Conservation (phyloP, 1,140 invertebrate genomes). For the Lordiphosa stackelbergi region DNA sequence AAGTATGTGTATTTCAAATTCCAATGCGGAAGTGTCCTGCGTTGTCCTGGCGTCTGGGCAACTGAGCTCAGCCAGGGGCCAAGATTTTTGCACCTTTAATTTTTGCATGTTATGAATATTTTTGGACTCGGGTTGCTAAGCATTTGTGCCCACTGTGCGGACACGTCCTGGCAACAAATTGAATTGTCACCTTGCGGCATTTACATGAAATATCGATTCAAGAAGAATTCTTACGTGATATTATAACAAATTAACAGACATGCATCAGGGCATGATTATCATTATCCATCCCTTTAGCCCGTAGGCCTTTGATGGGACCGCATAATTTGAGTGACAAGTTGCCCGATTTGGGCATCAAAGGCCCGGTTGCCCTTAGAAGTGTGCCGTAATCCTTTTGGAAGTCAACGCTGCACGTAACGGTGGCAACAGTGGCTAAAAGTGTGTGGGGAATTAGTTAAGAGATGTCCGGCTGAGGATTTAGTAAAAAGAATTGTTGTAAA, state of each 20-base stretch:
- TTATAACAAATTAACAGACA: slow-evolving; percentile 64
- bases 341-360: slow-evolving; percentile 29
- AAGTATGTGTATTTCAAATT: slow-evolving; percentile 11
- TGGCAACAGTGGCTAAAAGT: neutral
- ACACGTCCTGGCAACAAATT: slow-evolving; percentile 54
- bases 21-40: slow-evolving; percentile 24
- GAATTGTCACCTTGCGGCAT: slow-evolving; percentile 63
- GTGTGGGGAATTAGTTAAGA: neutral
- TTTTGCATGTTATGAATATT: slow-evolving; percentile 20
- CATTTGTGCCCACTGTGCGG: slow-evolving; percentile 21
- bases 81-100: slow-evolving; percentile 35
- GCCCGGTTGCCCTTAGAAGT: slow-evolving; percentile 25
- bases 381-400: slow-evolving; percentile 47
- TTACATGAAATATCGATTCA: slow-evolving; percentile 60
- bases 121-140: slow-evolving; percentile 35
- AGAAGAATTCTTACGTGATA: slow-evolving; percentile 61
- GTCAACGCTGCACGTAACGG: slow-evolving; percentile 26
- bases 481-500: neutral
- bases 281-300: slow-evolving; percentile 44
- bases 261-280: slow-evolving; percentile 48
- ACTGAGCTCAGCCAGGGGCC: slow-evolving; percentile 25
- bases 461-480: neutral
- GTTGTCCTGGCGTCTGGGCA: slow-evolving; percentile 36
- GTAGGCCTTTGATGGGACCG: slow-evolving; percentile 38
- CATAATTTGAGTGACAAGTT: slow-evolving; percentile 47